A percentile compares a stretch with the other conserved stretches of the same genome.
phyloP scores from a whole-genome alignment of 2,888 invertebrate species.

The Lasioglossum calceatum region DNA sequence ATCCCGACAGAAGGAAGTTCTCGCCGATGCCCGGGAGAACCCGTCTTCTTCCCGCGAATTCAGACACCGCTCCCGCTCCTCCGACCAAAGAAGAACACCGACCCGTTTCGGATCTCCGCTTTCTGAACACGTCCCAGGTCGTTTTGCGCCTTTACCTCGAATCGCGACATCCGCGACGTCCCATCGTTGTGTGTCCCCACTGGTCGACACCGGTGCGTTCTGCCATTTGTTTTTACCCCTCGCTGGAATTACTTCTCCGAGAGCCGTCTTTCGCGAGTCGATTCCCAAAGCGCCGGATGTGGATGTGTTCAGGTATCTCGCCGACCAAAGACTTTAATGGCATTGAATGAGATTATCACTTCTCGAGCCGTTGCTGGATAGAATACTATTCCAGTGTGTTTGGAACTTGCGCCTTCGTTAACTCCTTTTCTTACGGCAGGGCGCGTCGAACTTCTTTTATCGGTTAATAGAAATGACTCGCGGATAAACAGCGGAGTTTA shows the following conservation, averaged over 20 bases:
- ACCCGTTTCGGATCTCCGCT: slow-evolving; percentile 9
- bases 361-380: not conserved
- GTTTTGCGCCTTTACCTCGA: slow-evolving; percentile 30
- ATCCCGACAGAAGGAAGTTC: slow-evolving; percentile 45
- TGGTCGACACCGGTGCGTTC: not conserved
- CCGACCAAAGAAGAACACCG: not conserved
- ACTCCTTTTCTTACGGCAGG: not conserved
- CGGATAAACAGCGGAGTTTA: not conserved
- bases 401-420: not conserved
- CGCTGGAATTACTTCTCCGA: slow-evolving; percentile 16
- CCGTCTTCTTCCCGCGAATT: slow-evolving; percentile 5
- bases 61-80: slow-evolving; percentile 3
- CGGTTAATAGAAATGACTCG: not conserved
- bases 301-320: not conserved
- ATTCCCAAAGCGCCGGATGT: not conserved
- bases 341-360: not conserved
- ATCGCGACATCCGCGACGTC: not conserved
- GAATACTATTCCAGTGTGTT: not conserved
- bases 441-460: not conserved
- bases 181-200: not conserved
- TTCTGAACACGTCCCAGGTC: slow-evolving; percentile 22
- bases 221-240: slow-evolving; percentile 21
- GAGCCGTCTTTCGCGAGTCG: not conserved
- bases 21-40: slow-evolving; percentile 7
- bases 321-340: not conserved